These are phyloP conservation scores for Leptatherina wallacei DNA, from an alignment of 2,797 vertebrate genomes.

Conservation along the genomic window DNA sequence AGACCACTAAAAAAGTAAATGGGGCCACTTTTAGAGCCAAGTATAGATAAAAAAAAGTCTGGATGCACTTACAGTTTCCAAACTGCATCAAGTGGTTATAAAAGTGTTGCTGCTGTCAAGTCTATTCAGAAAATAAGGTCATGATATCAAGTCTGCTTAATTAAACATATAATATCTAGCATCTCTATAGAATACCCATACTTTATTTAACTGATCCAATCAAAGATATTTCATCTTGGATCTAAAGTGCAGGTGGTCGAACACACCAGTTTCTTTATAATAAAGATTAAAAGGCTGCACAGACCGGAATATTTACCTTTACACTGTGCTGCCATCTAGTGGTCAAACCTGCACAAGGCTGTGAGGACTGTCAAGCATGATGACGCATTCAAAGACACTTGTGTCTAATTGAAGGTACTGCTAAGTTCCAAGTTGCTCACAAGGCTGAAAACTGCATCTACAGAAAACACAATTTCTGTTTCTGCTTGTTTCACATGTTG, in stretches of 20 bases:
- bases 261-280: background rate
- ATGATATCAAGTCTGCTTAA: background rate
- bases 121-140: background rate
- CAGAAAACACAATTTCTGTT: no score
- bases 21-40: no score
- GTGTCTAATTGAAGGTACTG: background rate
- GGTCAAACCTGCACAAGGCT: slow-evolving; percentile 9
- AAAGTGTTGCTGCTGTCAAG: background rate
- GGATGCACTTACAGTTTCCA: no score
- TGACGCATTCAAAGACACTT: background rate
- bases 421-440: background rate
- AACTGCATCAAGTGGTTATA: background rate
- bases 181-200: background rate
- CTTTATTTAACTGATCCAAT: background rate
- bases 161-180: background rate
- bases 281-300: background rate
- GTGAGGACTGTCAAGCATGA: background rate
- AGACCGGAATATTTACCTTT: background rate
- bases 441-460: background rate
- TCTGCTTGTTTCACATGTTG: no score
- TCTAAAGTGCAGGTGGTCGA: background rate
- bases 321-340: slow-evolving; percentile 56
- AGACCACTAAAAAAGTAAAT: no score
- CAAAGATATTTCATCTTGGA: background rate
- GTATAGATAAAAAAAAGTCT: no score